Base-by-base conservation (phyloP, 2,888 invertebrate genomes). In the Dryobota labecula region DNA sequence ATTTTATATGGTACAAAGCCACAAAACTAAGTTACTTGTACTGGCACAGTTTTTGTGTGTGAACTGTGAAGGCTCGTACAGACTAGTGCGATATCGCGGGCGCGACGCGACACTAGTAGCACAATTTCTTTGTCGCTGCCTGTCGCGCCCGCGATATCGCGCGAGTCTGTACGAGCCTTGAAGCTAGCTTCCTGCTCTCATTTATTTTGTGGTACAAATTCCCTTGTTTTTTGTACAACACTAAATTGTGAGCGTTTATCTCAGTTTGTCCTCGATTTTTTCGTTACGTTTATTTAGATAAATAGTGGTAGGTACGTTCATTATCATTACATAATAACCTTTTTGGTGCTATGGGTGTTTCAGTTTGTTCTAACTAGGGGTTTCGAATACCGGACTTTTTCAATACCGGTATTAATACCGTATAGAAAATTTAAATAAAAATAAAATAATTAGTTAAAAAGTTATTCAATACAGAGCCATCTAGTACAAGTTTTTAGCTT, bases 181-280 rank as follows among this genome's bases (percentile, higher is more conserved):
- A n/a, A 65, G 45, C 47, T 54, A 47, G 73, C 53, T 78, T 78
- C 69, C 64, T 70, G 51, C 33, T 58, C 58, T 36, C 65, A 80
- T 84, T 70, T 60, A 53, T 73, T 80, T 68, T 63, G 57, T 61
- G 36, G 61, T 60, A 70, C 61, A 30, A 65, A 66, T 70, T 82
- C 78, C 73, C 78, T 87, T 87, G 83, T 82, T 84, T 88, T 85
- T 86, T 82, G 86, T 85, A 83, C 74, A 73, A 78, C 76, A 53
- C 77, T 75, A 76, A 83, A 82, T 76, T 73, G 73, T 60, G 65
- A 51, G 73, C 73, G 70, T 84, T 81, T 78, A 71, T 79, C 82
- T 69, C 64, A 33, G 64, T 72, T 53, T 70, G 66, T 70, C 51
- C 69, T 71, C 47, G 43, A 43, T 58, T 56, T 73, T 70, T 76